phyloP scores from a whole-genome alignment of 2,888 invertebrate genomes.

The Drepana falcataria region DNA sequence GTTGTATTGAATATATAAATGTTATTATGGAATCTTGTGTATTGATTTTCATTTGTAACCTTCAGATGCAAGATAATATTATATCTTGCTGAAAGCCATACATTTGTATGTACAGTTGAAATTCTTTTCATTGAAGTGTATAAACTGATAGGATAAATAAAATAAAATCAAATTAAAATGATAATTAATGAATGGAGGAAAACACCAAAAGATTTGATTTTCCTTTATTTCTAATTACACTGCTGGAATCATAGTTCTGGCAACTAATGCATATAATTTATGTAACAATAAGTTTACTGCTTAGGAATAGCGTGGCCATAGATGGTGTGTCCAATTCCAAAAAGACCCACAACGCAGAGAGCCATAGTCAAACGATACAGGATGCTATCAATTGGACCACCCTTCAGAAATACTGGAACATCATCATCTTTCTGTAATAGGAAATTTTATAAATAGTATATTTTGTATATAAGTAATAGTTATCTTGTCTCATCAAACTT shows the following conservation, averaged over 20 bases:
- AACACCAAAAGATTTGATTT: constrained; percentile 15
- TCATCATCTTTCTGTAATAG: constrained; percentile 77
- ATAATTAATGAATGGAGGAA: no score
- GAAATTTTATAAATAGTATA: not conserved
- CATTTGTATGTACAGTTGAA: no score
- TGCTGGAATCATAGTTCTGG: constrained; percentile 39
- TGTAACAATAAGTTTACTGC: constrained; percentile 37
- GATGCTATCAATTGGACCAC: constrained; percentile 72
- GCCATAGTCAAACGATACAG: constrained; percentile 66
- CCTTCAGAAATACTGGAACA: constrained; percentile 79
- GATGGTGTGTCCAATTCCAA: constrained; percentile 58
- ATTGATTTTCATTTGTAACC: not conserved
- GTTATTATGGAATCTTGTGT: constrained; percentile 15
- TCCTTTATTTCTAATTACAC: constrained; percentile 45
- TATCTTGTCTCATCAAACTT: no score
- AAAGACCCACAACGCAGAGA: constrained; percentile 54
- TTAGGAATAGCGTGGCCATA: constrained; percentile 58
- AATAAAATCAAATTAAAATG: no score
- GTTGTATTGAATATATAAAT: constrained; percentile 35
- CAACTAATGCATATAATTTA: constrained; percentile 47
- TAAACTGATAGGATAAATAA: no score
- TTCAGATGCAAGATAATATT: constrained; percentile 1
- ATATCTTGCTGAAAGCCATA: no score
- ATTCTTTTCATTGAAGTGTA: no score
- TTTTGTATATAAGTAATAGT: no score